These are phyloP conservation scores for Sebastes miniatus DNA, from an alignment of 2,797 vertebrate genomes.

Conservation along the genomic window DNA sequence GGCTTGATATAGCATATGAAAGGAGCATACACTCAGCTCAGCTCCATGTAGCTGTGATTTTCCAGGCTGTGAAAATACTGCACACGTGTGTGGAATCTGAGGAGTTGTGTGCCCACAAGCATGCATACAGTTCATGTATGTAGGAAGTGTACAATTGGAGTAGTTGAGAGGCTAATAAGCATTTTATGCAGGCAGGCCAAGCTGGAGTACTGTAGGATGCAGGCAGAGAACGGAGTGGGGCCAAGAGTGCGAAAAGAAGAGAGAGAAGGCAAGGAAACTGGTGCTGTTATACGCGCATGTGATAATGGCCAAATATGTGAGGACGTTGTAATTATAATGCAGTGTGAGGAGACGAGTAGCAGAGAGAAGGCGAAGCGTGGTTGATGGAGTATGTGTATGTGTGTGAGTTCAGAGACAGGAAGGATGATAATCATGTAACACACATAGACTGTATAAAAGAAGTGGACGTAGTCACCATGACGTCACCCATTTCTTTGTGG, in stretches of 20 bases:
- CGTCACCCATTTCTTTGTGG: too few species aligned
- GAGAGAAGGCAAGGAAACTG: conserved; percentile 24
- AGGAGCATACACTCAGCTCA: conserved; percentile 10
- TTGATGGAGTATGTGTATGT: not conserved
- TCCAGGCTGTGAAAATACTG: conserved; percentile 3
- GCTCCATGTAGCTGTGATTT: conserved; percentile 2
- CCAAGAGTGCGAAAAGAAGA: conserved; percentile 19
- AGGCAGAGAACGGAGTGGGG: conserved; percentile 8
- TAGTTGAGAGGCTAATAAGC: conserved; percentile 33
- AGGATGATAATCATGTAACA: not conserved
- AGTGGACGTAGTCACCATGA: too few species aligned
- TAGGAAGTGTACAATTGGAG: conserved; percentile 15
- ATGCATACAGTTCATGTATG: not conserved
- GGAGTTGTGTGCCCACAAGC: not conserved
- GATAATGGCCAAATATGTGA: conserved; percentile 31
- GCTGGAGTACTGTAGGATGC: conserved; percentile 14
- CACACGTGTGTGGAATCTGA: conserved; percentile 7
- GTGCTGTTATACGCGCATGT: conserved; percentile 26
- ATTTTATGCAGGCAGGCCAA: conserved; percentile 35
- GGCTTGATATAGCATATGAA: conserved; percentile 32
- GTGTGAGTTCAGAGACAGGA: not conserved
- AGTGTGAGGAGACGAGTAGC: conserved; percentile 24
- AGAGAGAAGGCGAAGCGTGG: conserved; percentile 2
- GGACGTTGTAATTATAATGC: conserved; percentile 33
- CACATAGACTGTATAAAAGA: too few species aligned